These are phyloP conservation scores for Pedetes capensis DNA, from an alignment of 2,113 vertebrate species.

Conservation along the genomic window DNA sequence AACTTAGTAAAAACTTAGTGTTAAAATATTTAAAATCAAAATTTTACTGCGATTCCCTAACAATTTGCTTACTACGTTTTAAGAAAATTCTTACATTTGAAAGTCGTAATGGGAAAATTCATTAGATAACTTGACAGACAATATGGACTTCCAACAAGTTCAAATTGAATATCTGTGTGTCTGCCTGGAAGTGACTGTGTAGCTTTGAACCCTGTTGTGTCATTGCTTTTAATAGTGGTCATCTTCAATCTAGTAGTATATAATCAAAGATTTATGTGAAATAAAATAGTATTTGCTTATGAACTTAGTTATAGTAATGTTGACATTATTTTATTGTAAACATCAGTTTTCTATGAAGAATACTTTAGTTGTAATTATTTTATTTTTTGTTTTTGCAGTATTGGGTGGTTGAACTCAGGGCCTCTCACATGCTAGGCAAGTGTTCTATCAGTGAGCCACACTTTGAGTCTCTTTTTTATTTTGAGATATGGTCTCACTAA, in stretches of 20 bases:
- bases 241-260: not conserved
- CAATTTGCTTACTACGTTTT: not conserved
- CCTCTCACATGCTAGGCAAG: too few relatives aligned
- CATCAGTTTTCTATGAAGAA: not conserved
- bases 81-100: constrained; percentile 11
- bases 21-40: constrained; percentile 3
- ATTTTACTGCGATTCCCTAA: not conserved
- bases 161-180: not conserved
- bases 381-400: too few relatives aligned
- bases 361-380: constrained; percentile 8
- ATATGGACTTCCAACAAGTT: not conserved
- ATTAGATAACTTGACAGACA: not conserved
- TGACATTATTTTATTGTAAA: not conserved
- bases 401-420: too few relatives aligned
- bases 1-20: constrained; percentile 28
- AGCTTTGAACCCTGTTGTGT: not conserved
- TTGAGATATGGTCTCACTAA: too few relatives aligned
- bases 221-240: not conserved
- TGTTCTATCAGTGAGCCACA: too few relatives aligned
- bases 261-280: not conserved
- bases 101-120: not conserved
- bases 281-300: constrained; percentile 34
- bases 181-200: not conserved
- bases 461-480: too few relatives aligned
- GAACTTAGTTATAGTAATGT: not conserved